Percentiles rank a stretch among this genome's conserved stretches.
phyloP scores from a whole-genome alignment of 2,888 invertebrate species.

The Caenorhabditis sp. region DNA sequence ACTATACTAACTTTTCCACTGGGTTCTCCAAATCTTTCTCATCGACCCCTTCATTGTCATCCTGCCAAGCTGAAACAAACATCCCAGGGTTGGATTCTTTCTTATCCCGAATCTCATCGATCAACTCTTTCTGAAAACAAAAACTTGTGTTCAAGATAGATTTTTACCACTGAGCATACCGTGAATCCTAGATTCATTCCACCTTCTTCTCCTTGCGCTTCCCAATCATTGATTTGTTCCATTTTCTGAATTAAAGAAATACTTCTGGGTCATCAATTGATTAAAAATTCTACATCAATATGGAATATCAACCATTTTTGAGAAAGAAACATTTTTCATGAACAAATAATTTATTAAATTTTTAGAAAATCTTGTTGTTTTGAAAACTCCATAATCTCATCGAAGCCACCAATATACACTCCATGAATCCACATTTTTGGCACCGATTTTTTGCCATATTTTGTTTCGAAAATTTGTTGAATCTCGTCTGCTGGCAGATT shows the following conservation, averaged over 20 bases:
- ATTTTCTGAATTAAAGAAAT: no score
- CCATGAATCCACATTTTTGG: slow-evolving; percentile 22
- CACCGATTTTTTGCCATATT: slow-evolving; percentile 4
- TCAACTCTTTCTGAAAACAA: slow-evolving; percentile 43
- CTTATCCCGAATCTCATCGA: slow-evolving; percentile 50
- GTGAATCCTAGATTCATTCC: slow-evolving; percentile 34
- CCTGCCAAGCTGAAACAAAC: slow-evolving; percentile 69
- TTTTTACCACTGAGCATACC: slow-evolving; percentile 12
- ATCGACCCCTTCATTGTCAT: slow-evolving; percentile 60
- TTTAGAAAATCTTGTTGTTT: slow-evolving; percentile 4
- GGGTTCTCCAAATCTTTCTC: slow-evolving; percentile 56
- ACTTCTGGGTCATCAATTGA: no score
- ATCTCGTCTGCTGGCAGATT: neutral
- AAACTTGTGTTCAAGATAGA: no score
- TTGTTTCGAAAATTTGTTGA: neutral
- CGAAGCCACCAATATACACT: slow-evolving; percentile 24
- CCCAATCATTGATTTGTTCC: slow-evolving; percentile 20
- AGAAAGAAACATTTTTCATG: neutral
- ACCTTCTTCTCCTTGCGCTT: slow-evolving; percentile 14
- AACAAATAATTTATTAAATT: neutral
- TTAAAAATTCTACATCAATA: slow-evolving; percentile 1
- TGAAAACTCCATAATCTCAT: slow-evolving; percentile 12
- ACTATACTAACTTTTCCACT: slow-evolving; percentile 45
- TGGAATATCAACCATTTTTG: neutral
- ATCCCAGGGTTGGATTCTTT: slow-evolving; percentile 58